Evolutionary conservation across 2,113 vertebrate species (phyloP).

Genomic region (Corydoras sp.): DNA sequence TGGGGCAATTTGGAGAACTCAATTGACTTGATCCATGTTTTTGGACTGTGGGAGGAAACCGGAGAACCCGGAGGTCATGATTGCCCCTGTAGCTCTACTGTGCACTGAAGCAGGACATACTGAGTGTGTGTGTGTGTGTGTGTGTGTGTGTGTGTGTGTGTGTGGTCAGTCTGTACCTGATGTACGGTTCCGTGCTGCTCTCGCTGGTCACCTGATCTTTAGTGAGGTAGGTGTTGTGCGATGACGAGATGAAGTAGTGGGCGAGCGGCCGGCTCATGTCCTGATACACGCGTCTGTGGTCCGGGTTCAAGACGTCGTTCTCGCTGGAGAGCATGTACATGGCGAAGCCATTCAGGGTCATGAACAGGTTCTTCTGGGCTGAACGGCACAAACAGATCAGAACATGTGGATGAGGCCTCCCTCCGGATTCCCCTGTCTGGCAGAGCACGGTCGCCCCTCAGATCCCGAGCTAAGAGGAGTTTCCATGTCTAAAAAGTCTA

Average conservation of each 20-base stretch:
- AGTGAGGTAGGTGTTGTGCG: conserved; percentile 95
- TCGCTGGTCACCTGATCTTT: conserved; percentile 82
- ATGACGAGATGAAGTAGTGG: conserved; percentile 94
- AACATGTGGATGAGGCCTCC: background rate
- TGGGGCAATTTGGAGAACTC: too few species aligned
- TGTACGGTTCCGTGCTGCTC: conserved; percentile 93
- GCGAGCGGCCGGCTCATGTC: conserved; percentile 85
- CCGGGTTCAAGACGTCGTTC: conserved; percentile 76
- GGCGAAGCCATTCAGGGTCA: conserved; percentile 91
- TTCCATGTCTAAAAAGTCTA: too few species aligned
- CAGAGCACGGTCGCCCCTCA: too few species aligned
- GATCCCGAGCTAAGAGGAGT: too few species aligned
- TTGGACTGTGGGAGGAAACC: too few species aligned
- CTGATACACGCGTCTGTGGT: conserved; percentile 75
- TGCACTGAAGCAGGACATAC: too few species aligned
- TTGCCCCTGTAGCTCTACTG: too few species aligned
- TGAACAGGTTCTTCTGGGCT: conserved; percentile 83
- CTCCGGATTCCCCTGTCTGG: too few species aligned
- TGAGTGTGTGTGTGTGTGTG: conserved; percentile 3
- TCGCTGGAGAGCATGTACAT: conserved; percentile 88
- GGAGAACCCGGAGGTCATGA: too few species aligned
- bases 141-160: background rate
- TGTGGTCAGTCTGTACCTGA: conserved; percentile 66
- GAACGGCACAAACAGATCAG: conserved; percentile 13
- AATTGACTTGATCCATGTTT: too few species aligned